Conservation (phyloP, 2,797 vertebrate species). For the Mionectes olivaceus region DNA sequence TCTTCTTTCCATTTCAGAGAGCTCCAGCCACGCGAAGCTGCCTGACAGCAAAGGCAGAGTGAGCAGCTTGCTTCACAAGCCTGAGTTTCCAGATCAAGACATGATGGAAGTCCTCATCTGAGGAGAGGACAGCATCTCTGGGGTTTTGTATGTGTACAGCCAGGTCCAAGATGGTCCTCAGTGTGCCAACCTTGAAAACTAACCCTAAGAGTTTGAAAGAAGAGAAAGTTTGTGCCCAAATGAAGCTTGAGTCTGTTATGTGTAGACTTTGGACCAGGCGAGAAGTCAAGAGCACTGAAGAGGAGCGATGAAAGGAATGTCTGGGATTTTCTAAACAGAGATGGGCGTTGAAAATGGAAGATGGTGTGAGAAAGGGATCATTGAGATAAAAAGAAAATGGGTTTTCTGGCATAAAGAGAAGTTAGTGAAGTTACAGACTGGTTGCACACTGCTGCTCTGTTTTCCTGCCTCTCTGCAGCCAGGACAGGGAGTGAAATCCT, state of each 20-base stretch:
- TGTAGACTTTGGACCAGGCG: not conserved
- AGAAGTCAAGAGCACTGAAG: not conserved
- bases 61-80: constrained; percentile 78
- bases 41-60: constrained; percentile 75
- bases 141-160: not conserved
- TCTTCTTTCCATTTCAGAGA: constrained; percentile 69
- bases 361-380: not conserved
- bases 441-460: not conserved
- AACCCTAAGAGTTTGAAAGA: constrained; percentile 7
- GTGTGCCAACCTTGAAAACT: constrained; percentile 16
- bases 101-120: constrained; percentile 86
- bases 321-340: not conserved
- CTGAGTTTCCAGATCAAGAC: constrained; percentile 80
- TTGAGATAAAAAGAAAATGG: constrained; percentile 14
- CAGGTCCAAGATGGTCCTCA: not conserved
- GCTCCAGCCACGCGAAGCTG: constrained; percentile 67
- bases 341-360: not conserved
- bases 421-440: not conserved
- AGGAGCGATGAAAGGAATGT: not conserved
- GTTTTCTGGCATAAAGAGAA: constrained; percentile 32
- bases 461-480: not conserved
- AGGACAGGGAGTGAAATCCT: not conserved
- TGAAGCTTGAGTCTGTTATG: not conserved
- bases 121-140: not conserved
- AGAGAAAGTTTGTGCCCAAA: constrained; percentile 8